Base-by-base conservation (phyloP, 2,888 invertebrate species). In the Plagodis dolabraria region DNA sequence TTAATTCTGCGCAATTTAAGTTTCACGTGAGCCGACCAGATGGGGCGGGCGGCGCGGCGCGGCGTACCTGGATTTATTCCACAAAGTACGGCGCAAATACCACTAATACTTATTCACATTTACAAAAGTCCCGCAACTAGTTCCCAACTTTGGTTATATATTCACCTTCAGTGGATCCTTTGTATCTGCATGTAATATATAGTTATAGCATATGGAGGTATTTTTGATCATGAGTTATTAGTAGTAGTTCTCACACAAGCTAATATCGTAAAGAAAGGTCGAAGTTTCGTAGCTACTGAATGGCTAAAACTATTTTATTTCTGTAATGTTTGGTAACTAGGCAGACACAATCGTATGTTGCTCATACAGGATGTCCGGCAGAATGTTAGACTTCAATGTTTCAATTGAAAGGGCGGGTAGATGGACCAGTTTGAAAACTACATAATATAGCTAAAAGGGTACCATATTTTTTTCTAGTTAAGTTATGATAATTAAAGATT, bases 181-280 rank as follows among this genome's bases (percentile, higher is more conserved):
- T 47, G 49, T 64, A 50, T 64, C 42, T 46, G 62, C 43, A 46
- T 48, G 43, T 65, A 68, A 77, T 79, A 78, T 76, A 73, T 75
- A 45, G 55, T 71, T 68, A 53, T 43, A 35, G 40, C 34, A 46
- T 40, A 49, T 51, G 51, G 38, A 53, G 40, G 34, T 42, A 44
- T 10, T n/a, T 44, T 57, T 52, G 52, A 47, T 53, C 22, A 53
- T 49, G 40, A 48, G 9, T 45, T 49, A 57, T 49, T 33, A 8
- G 38, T 76, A 64, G 68, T 61, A 56, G 59, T 53, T 54, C 69
- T 34, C 40, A 5, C 33, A 47, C 40, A 10, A 40, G 5, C 40
- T 40, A 40, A 36, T 10, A 40, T 40, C 40, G 8, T 10, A 40
- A 40, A 5, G 40, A 8, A 36, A 36, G 10, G 40, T 40, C 10